Percentiles rank a stretch among this genome's conserved stretches.
Evolutionary conservation across 2,113 vertebrate species (phyloP).

Genomic region (Asarcornis scutulata): DNA sequence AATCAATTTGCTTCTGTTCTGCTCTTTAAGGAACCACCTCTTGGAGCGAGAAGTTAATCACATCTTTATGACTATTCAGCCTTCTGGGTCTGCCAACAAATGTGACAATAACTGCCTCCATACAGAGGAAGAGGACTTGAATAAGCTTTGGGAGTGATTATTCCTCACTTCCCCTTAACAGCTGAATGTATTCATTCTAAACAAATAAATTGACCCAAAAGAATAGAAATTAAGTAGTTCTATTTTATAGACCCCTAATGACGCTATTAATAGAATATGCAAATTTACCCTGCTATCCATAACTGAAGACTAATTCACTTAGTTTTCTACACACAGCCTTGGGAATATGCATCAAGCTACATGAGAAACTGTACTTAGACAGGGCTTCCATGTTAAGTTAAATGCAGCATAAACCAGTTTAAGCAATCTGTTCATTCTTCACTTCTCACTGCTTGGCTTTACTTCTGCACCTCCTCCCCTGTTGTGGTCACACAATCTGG

Average conservation of each 20-base stretch:
- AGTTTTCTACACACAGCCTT: neutral
- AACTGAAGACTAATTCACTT: neutral
- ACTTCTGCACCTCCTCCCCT: neutral
- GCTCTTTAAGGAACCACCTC: neutral
- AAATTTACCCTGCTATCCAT: neutral
- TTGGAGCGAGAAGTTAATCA: neutral
- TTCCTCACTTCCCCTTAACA: neutral
- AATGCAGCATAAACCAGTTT: neutral
- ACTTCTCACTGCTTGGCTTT: neutral
- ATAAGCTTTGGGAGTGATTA: neutral
- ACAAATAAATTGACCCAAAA: neutral
- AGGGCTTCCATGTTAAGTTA: neutral
- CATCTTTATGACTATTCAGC: neutral
- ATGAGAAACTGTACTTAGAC: neutral
- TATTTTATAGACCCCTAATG: neutral
- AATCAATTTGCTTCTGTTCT: neutral
- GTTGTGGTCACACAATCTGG: neutral
- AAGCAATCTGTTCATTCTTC: neutral
- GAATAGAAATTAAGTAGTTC: neutral
- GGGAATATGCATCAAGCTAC: neutral
- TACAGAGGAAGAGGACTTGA: neutral
- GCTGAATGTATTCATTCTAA: neutral
- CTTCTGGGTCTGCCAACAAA: neutral
- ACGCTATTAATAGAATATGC: neutral
- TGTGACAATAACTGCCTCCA: neutral